These are phyloP conservation scores for Megaceryle torquata DNA, from an alignment of 2,113 vertebrate genomes.

Conservation along the genomic window DNA sequence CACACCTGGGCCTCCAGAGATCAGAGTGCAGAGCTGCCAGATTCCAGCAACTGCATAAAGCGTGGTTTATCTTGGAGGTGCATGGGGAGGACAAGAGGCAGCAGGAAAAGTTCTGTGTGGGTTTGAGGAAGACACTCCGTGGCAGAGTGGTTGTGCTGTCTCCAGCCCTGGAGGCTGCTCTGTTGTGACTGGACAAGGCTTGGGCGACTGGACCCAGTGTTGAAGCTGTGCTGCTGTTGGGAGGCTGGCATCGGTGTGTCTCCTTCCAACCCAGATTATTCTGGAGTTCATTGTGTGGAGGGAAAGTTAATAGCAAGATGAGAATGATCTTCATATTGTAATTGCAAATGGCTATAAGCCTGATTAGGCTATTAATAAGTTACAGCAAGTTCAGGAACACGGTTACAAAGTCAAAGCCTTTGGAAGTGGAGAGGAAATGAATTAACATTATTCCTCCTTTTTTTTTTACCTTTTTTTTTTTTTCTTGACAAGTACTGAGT, in stretches of 20 bases:
- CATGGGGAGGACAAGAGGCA: rapidly evolving
- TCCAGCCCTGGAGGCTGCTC: not conserved
- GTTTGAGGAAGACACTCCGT: rapidly evolving
- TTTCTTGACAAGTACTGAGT: not conserved
- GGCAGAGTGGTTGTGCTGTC: rapidly evolving
- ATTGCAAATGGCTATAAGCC: not conserved
- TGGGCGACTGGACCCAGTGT: rapidly evolving
- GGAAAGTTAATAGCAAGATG: not conserved
- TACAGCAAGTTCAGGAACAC: not conserved
- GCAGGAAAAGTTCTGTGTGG: not conserved
- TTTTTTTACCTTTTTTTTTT: too few species aligned
- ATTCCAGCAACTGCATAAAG: not conserved
- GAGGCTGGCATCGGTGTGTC: rapidly evolving
- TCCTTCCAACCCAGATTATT: not conserved
- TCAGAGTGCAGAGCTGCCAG: not conserved
- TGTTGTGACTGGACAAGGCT: not conserved
- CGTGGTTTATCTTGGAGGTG: not conserved
- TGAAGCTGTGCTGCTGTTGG: not conserved
- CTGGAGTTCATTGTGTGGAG: not conserved
- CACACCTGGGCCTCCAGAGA: rapidly evolving
- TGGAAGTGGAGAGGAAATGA: not conserved
- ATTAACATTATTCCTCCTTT: not conserved
- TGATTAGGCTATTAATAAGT: not conserved
- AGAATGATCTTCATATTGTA: not conserved
- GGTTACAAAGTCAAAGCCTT: not conserved